Percentiles rank a stretch among this genome's conserved stretches.
Conservation (phyloP, 1,140 invertebrate species). For the Pantala flavescens region DNA sequence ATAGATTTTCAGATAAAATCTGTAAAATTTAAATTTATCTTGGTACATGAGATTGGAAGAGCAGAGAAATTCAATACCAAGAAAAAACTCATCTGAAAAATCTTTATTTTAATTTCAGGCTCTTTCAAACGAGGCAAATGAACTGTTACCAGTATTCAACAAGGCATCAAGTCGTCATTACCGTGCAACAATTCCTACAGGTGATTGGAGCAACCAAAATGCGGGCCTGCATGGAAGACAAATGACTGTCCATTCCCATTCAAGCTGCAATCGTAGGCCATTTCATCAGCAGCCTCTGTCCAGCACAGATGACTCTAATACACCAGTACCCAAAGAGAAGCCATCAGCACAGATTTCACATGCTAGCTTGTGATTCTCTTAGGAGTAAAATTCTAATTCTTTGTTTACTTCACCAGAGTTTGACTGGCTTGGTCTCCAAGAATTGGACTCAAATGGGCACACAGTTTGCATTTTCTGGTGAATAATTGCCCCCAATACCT, state of each 20-base stretch:
- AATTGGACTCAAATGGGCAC: too few relatives aligned
- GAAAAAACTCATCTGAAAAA: too few relatives aligned
- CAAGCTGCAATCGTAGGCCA: background rate
- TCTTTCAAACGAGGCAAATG: conserved; percentile 88
- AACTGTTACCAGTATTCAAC: conserved; percentile 92
- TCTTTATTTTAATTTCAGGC: conserved; percentile 47
- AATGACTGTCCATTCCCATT: background rate
- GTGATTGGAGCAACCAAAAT: conserved; percentile 59
- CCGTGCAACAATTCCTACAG: conserved; percentile 59
- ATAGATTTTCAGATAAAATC: too few relatives aligned
- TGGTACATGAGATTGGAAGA: too few relatives aligned
- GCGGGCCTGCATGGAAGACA: background rate
- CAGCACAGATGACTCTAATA: background rate
- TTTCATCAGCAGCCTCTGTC: background rate
- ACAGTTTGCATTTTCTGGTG: too few relatives aligned
- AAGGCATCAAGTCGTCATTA: conserved; percentile 89
- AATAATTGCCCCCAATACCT: too few relatives aligned
- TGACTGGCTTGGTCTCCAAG: too few relatives aligned
- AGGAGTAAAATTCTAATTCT: too few relatives aligned
- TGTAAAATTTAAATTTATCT: too few relatives aligned
- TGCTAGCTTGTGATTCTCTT: background rate
- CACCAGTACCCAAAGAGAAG: background rate
- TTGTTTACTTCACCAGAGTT: too few relatives aligned
- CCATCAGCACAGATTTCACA: background rate
- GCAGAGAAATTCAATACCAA: too few relatives aligned